A percentile compares a stretch with the other conserved stretches of the same genome.
Conservation (phyloP, 2,797 vertebrate species). For the Pseudotriccus pelzelni region DNA sequence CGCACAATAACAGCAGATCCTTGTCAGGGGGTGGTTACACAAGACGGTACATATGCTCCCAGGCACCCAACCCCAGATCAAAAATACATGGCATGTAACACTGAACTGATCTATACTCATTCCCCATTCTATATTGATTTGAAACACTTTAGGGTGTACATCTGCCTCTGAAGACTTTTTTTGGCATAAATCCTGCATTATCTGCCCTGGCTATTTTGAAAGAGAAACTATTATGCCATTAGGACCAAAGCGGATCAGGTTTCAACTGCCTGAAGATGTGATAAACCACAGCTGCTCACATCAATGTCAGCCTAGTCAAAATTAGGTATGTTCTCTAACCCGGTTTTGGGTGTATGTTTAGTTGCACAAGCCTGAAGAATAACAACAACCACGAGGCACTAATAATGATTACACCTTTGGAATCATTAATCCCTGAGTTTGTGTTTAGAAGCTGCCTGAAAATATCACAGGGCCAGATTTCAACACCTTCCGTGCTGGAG, state of each 20-base stretch:
- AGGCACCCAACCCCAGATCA: neutral
- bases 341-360: neutral
- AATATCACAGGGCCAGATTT: constrained; percentile 47
- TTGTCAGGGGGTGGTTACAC: constrained; percentile 43
- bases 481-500: constrained; percentile 15
- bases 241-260: neutral
- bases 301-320: neutral
- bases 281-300: neutral
- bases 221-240: neutral
- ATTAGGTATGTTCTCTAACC: neutral
- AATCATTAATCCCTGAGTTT: neutral
- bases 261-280: neutral
- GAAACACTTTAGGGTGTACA: neutral
- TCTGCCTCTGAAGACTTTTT: neutral
- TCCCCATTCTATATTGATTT: neutral
- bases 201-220: neutral
- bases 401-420: neutral
- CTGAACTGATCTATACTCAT: neutral
- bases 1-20: constrained; percentile 34
- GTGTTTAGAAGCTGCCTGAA: constrained; percentile 28
- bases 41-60: neutral
- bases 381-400: neutral
- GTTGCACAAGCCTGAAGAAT: neutral
- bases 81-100: constrained; percentile 4
- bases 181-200: neutral